Conservation (phyloP, 2,113 vertebrate genomes). For the Galemys pyrenaicus region DNA sequence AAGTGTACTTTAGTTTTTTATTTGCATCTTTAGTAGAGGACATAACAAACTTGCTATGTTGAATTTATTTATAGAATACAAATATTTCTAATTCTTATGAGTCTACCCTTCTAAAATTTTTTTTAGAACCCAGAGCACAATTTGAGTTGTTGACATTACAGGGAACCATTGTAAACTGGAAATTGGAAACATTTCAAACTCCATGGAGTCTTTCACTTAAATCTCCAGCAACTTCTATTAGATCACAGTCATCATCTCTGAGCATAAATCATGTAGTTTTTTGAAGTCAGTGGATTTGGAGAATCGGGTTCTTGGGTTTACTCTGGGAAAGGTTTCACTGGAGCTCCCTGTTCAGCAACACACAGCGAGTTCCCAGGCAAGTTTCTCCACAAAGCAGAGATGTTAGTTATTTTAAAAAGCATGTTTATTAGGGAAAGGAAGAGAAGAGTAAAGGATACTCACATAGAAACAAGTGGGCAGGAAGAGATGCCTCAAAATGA, state of each 20-base stretch:
- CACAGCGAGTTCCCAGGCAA: too few species aligned
- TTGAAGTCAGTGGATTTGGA: too few species aligned
- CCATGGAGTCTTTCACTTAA: not conserved
- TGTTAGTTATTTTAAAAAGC: too few species aligned
- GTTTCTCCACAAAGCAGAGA: too few species aligned
- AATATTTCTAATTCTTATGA: not conserved
- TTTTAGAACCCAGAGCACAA: not conserved
- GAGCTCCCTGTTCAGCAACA: too few species aligned
- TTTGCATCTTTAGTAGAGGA: not conserved
- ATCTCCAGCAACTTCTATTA: not conserved
- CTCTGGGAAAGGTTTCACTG: too few species aligned
- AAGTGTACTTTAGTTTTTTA: not conserved
- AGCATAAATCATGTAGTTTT: too few species aligned
- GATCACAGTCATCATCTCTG: not conserved
- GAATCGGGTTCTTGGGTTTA: too few species aligned
- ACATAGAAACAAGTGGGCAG: too few species aligned
- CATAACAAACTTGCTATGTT: not conserved
- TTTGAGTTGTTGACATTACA: not conserved
- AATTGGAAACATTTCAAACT: not conserved
- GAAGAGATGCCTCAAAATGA: too few species aligned
- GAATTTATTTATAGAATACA: not conserved
- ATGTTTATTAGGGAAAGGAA: too few species aligned
- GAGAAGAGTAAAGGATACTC: too few species aligned
- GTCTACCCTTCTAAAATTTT: not conserved
- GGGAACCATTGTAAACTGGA: not conserved